Evolutionary conservation across 92 coral and sea anemone species (phyloP).

Genomic region (Heteractis magnifica): DNA sequence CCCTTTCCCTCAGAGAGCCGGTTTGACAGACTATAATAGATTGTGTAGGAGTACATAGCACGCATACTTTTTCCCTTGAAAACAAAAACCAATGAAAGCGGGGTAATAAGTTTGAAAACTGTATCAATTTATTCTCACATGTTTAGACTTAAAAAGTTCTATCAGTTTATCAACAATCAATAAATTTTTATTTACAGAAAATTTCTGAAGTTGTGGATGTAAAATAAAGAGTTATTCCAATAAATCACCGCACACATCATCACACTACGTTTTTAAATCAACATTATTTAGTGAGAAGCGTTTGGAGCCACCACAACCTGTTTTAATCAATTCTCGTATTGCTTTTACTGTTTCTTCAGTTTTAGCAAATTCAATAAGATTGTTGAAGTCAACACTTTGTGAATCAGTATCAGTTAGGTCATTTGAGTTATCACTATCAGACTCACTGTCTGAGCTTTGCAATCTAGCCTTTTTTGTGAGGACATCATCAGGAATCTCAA

Average conservation of each 20-base stretch:
- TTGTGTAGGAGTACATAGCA: too few species aligned
- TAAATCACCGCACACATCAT: neutral
- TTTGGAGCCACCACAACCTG: neutral
- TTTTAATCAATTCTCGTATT: neutral
- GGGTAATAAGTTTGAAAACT: neutral
- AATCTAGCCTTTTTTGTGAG: neutral
- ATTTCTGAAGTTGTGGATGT: neutral
- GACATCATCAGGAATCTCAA: slow-evolving; percentile 2
- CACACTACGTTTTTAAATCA: neutral
- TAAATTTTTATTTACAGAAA: neutral
- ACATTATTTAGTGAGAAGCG: neutral
- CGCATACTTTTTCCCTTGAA: too few species aligned
- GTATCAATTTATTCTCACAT: neutral
- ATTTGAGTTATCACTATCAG: neutral
- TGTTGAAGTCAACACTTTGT: neutral
- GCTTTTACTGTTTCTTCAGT: neutral
- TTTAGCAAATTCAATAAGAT: neutral
- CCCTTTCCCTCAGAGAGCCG: too few species aligned
- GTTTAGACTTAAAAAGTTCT: neutral
- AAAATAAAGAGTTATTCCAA: neutral
- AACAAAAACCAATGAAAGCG: too few species aligned
- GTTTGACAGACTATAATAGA: too few species aligned
- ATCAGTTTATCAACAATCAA: neutral
- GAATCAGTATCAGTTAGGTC: neutral
- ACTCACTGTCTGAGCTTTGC: neutral